A percentile compares a stretch with the other conserved stretches of the same genome.
These are phyloP conservation scores for Onthophagus sagittarius DNA, from an alignment of 2,888 invertebrate species.

Conservation along the genomic window DNA sequence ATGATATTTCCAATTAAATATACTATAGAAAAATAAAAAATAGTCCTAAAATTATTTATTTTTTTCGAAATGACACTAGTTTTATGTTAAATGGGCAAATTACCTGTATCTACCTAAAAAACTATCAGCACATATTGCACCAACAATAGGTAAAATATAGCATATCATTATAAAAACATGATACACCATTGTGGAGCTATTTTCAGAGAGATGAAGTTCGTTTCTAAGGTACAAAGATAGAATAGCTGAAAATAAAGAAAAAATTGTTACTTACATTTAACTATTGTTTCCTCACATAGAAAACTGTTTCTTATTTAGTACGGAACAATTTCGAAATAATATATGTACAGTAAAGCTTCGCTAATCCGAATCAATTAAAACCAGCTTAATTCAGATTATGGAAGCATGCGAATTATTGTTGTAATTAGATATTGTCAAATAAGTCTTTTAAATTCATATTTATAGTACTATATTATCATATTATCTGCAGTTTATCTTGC, in stretches of 20 bases:
- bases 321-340: too few species aligned
- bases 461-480: too few species aligned
- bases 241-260: conserved; percentile 66
- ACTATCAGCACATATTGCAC: conserved; percentile 92
- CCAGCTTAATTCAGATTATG: too few species aligned
- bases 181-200: conserved; percentile 79
- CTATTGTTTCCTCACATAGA: too few species aligned
- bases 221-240: conserved; percentile 83
- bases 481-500: too few species aligned
- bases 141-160: conserved; percentile 84
- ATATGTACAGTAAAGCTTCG: too few species aligned
- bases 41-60: conserved; percentile 56
- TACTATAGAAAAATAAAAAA: conserved; percentile 82
- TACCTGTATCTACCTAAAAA: conserved; percentile 73
- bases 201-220: conserved; percentile 68
- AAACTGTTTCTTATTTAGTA: too few species aligned
- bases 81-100: neutral
- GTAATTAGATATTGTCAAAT: too few species aligned
- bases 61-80: neutral
- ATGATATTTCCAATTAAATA: conserved; percentile 81
- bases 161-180: conserved; percentile 87
- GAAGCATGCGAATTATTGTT: too few species aligned
- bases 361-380: too few species aligned
- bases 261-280: too few species aligned
- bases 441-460: too few species aligned